Base-by-base conservation (phyloP, 1,140 invertebrate genomes). In the Formica exsecta region DNA sequence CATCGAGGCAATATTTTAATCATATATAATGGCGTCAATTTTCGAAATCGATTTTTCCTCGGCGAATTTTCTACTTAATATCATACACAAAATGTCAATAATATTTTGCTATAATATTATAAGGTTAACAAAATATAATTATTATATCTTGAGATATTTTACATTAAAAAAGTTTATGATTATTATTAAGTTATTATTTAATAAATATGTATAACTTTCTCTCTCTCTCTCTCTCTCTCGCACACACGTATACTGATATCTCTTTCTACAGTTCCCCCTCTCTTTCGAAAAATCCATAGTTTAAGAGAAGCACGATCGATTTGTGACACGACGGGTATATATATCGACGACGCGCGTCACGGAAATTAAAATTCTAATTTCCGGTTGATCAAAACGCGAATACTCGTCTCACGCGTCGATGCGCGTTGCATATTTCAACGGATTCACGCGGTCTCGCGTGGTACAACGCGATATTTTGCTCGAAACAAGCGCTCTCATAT, bases 361-460 rank as follows among this genome's bases (percentile, higher is more conserved):
- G 68, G 38, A 83, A 83, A 83, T 74, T 83, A 62, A 71, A 83
- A 83, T 83, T 61, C 68, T 83, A 73, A 83, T 83, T 83, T 83
- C 79, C 68, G 68, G 70, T 61, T 74, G 68, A 83, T 83, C 68
- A 83, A 83, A 74, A 73, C 54, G 79, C 54, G 79, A 38, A 8
- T 51, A 9, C 76, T 80, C 32, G 64, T 38, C 76, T 54, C 64
- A 41, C 38, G 68, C 54, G 36, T 54, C 68, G 70, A 74, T 74
- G 54, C 54, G 54, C 54, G 25, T 29, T 74, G 79, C 68, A 83
- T 83, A 83, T 83, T 83, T 73, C 68, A 61, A 61, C 54, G 66
- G 19, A 81, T 71, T 41, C 48, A 13, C 29, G 66, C 22, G 48
- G 36, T 3, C 8, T 51, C 48, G 16, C 32, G 19, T 25, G 36